A percentile compares a stretch with the other conserved stretches of the same genome.
Conservation (phyloP, 2,797 vertebrate genomes). For the Decapterus maruadsi region DNA sequence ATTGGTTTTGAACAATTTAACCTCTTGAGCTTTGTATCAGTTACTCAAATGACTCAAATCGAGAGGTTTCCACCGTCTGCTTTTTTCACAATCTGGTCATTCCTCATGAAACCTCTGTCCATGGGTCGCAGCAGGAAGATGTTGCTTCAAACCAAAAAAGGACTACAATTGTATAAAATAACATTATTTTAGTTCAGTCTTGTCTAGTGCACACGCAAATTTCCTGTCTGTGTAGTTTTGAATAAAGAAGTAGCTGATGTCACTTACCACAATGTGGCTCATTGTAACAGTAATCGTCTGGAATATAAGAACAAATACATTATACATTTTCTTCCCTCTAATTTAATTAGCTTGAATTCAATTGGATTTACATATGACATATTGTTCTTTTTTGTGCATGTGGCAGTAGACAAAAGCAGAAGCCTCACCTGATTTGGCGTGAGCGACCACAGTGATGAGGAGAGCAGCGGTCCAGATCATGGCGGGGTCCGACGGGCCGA, state of each 20-base stretch:
- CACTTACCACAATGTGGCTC: conserved; percentile 82
- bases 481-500: background rate
- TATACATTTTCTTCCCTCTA: too few species aligned
- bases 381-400: too few species aligned
- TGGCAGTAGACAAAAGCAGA: background rate
- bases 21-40: background rate
- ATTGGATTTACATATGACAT: background rate
- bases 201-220: background rate
- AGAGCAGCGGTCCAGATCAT: conserved; percentile 68
- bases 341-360: background rate
- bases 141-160: background rate
- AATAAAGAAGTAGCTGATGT: background rate
- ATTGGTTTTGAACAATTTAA: background rate
- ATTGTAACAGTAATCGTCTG: conserved; percentile 84
- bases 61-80: background rate
- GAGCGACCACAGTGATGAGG: conserved; percentile 35
- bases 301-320: conserved; percentile 21
- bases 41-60: background rate
- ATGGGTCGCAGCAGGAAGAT: fast-evolving
- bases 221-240: background rate
- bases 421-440: conserved; percentile 67
- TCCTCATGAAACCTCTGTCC: background rate
- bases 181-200: background rate
- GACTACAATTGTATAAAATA: background rate
- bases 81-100: background rate